Evolutionary conservation across 2,888 invertebrate genomes (phyloP).

Genomic region (Trilocha varians): DNA sequence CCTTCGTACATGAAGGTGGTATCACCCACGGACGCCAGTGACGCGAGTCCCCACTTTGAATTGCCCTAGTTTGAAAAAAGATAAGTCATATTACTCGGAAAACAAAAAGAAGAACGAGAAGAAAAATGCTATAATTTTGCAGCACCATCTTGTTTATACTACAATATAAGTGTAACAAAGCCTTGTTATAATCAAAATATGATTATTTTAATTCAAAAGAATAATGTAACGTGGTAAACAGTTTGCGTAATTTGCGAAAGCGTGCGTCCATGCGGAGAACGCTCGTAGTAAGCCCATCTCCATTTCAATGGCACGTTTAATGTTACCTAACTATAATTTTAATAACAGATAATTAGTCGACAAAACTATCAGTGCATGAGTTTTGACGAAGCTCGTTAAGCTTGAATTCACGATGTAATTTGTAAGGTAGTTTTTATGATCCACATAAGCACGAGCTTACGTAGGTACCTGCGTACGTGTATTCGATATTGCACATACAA

Average conservation of each 20-base stretch:
- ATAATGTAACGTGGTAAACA: neutral
- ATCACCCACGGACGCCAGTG: too few relatives aligned
- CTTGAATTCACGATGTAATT: neutral
- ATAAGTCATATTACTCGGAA: too few relatives aligned
- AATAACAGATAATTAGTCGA: neutral
- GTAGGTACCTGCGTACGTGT: too few relatives aligned
- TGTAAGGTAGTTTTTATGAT: neutral
- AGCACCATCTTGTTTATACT: neutral
- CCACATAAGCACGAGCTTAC: too few relatives aligned
- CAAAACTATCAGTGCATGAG: neutral
- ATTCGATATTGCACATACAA: too few relatives aligned
- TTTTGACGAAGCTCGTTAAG: neutral
- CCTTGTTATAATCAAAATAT: neutral
- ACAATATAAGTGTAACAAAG: neutral
- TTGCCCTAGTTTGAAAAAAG: too few relatives aligned
- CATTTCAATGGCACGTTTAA: constrained; percentile 29
- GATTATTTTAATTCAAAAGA: neutral
- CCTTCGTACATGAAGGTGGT: too few relatives aligned
- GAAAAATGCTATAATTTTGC: neutral
- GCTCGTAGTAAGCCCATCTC: constrained; percentile 25
- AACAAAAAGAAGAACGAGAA: too few relatives aligned
- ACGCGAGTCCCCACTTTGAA: too few relatives aligned
- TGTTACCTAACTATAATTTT: neutral
- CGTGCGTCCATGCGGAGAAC: constrained; percentile 38
- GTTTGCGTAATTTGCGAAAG: constrained; percentile 45